These are phyloP conservation scores for Acanthochromis polyacanthus DNA, from an alignment of 2,113 vertebrate genomes.

Conservation along the genomic window DNA sequence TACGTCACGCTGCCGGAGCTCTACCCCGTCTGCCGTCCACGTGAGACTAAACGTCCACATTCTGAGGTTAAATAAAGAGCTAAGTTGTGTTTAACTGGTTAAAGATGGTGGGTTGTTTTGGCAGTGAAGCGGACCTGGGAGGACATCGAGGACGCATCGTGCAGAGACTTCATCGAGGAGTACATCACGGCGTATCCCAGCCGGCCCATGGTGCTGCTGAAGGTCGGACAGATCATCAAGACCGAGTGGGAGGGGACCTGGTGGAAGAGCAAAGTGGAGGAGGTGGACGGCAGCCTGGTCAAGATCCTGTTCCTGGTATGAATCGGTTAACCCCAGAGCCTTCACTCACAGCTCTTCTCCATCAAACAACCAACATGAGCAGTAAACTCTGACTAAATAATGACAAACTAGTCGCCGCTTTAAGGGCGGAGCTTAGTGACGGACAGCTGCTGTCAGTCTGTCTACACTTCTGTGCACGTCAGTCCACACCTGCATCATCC, in stretches of 20 bases:
- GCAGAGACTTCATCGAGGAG: conserved; percentile 96
- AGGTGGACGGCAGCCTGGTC: conserved; percentile 97
- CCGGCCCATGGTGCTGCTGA: conserved; percentile 97
- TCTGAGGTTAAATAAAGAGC: not conserved
- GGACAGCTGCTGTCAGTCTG: too few relatives aligned
- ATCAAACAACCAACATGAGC: too few relatives aligned
- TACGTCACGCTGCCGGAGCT: conserved; percentile 95
- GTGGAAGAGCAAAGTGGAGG: conserved; percentile 98
- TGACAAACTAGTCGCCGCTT: too few relatives aligned
- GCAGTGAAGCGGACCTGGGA: conserved; percentile 95
- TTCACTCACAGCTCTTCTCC: too few relatives aligned
- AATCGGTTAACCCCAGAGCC: too few relatives aligned
- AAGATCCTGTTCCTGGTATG: conserved; percentile 97
- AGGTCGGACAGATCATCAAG: conserved; percentile 95
- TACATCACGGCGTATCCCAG: conserved; percentile 98
- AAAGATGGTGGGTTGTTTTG: not conserved
- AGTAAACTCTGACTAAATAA: too few relatives aligned
- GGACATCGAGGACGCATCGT: conserved; percentile 96
- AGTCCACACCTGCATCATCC: too few relatives aligned
- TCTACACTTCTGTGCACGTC: too few relatives aligned
- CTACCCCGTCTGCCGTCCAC: conserved; percentile 91
- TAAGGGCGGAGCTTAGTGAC: too few relatives aligned
- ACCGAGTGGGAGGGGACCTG: conserved; percentile 99
- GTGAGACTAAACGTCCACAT: conserved; percentile 81
- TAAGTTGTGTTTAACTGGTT: not conserved